Conservation (phyloP, 35 echinoderm and acorn worm genomes). For the Nesometra sesokonis region DNA sequence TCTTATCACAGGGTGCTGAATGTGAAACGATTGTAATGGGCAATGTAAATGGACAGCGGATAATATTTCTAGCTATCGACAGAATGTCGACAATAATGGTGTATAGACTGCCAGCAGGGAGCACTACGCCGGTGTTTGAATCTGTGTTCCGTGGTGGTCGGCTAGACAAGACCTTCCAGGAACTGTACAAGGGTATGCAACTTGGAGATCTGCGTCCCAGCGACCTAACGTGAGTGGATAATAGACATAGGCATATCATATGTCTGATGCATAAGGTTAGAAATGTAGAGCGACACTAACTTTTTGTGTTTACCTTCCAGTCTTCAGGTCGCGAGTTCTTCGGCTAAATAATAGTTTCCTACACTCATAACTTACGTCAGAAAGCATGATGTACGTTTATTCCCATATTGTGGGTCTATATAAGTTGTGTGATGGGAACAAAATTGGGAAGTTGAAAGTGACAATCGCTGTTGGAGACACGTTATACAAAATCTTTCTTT, state of each 20-base stretch:
- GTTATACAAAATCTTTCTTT: too few relatives aligned
- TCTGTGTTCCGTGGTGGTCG: constrained; percentile 15
- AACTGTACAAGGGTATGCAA: neutral
- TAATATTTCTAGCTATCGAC: constrained; percentile 28
- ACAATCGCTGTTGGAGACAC: too few relatives aligned
- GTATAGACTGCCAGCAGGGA: constrained; percentile 22
- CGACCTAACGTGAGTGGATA: neutral
- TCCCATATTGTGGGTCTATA: too few relatives aligned
- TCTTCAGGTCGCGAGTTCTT: too few relatives aligned
- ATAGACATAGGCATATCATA: neutral
- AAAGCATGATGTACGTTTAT: too few relatives aligned
- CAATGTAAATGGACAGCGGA: constrained; percentile 5
- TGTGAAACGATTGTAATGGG: constrained; percentile 24
- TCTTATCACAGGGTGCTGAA: constrained; percentile 7
- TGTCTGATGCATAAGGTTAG: too few relatives aligned
- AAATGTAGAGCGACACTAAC: too few relatives aligned
- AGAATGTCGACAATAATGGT: constrained; percentile 11
- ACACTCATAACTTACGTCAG: too few relatives aligned
- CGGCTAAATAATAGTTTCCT: too few relatives aligned
- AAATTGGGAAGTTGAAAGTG: too few relatives aligned
- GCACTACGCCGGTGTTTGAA: constrained; percentile 18
- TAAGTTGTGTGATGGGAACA: too few relatives aligned
- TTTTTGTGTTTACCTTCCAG: too few relatives aligned
- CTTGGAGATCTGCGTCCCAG: constrained; percentile 10
- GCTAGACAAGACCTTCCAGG: neutral